Conservation (phyloP, 1,140 invertebrate genomes). For the Musca vetustissima region DNA sequence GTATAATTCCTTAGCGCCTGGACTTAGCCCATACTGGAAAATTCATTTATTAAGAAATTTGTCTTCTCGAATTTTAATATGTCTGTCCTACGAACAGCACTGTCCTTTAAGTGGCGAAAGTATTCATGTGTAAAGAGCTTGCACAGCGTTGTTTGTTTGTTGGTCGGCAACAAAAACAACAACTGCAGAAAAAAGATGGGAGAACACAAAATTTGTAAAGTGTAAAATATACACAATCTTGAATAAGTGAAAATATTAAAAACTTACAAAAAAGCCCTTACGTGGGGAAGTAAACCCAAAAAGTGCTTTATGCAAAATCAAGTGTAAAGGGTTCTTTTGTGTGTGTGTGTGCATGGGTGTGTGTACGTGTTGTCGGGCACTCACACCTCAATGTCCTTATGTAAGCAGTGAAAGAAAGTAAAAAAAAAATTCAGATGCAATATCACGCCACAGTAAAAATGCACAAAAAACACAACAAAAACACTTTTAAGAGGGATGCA, state of each 20-base stretch:
- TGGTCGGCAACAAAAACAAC: neutral
- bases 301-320: constrained; percentile 23
- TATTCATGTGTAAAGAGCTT: constrained; percentile 17
- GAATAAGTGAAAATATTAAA: constrained; percentile 10
- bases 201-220: constrained; percentile 9
- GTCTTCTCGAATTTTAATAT: too few relatives aligned
- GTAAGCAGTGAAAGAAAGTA: neutral
- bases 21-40: too few relatives aligned
- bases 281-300: constrained; percentile 11
- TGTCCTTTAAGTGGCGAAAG: neutral
- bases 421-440: neutral
- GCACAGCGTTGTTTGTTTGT: neutral
- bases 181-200: neutral
- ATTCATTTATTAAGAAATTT: too few relatives aligned
- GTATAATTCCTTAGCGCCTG: too few relatives aligned
- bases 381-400: neutral
- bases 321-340: constrained; percentile 10
- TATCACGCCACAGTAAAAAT: neutral
- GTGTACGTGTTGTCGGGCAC: too few relatives aligned
- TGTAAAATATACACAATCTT: constrained; percentile 17
- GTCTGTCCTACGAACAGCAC: too few relatives aligned
- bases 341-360: neutral
- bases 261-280: neutral
- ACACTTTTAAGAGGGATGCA: neutral
- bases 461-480: too few relatives aligned